A percentile compares a stretch with the other conserved stretches of the same genome.
Conservation (phyloP, 2,113 vertebrate species). For the Campylomormyrus tamandua region DNA sequence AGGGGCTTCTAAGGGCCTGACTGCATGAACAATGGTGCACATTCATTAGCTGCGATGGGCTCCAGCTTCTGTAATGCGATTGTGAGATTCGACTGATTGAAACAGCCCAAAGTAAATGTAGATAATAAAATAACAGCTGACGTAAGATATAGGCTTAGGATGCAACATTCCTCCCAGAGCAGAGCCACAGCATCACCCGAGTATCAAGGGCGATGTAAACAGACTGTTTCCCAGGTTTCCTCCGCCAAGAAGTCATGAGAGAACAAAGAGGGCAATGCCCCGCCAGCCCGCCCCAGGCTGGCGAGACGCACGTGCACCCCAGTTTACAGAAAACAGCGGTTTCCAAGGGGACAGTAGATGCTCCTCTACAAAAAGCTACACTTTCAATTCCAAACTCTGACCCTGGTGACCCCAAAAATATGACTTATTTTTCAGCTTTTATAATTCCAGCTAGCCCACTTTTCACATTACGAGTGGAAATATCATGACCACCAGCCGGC, state of each 20-base stretch:
- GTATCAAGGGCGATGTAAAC: neutral
- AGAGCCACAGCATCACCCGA: neutral
- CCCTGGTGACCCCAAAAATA: neutral
- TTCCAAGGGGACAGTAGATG: conserved; percentile 30
- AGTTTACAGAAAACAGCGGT: conserved; percentile 34
- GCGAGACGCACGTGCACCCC: conserved; percentile 27
- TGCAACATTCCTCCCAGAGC: neutral
- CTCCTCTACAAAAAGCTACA: neutral
- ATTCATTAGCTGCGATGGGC: conserved; percentile 16
- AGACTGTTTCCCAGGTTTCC: neutral
- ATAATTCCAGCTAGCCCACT: neutral
- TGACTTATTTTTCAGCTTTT: neutral
- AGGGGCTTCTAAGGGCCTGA: neutral
- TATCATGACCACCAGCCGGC: neutral
- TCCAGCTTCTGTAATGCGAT: conserved; percentile 7
- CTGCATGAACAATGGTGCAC: conserved; percentile 21
- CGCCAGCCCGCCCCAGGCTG: conserved; percentile 3
- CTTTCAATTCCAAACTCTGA: neutral
- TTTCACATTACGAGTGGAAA: neutral
- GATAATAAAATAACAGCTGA: neutral
- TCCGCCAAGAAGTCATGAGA: neutral
- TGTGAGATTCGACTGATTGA: neutral
- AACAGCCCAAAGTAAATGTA: neutral
- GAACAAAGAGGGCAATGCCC: neutral
- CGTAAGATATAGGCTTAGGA: neutral